These are phyloP conservation scores for Collichthys lucidus DNA, from an alignment of 2,113 vertebrate species.

Conservation along the genomic window DNA sequence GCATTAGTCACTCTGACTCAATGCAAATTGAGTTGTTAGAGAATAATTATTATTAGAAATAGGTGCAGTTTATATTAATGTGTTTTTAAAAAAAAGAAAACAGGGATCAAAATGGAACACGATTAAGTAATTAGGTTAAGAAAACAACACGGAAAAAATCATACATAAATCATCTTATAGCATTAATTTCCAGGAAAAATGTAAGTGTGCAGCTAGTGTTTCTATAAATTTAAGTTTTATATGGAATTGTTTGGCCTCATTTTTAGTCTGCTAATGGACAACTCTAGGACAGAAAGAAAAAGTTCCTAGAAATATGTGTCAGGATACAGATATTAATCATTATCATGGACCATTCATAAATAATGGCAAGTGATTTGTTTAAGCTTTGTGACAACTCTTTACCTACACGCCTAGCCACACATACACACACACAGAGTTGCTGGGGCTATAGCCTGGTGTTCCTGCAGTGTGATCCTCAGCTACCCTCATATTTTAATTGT, in stretches of 20 bases:
- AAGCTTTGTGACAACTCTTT: constrained; percentile 24
- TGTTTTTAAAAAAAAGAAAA: background rate
- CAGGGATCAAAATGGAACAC: background rate
- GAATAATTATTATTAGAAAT: background rate
- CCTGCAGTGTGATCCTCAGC: constrained; percentile 41
- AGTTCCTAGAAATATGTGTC: background rate
- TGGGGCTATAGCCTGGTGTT: constrained; percentile 14
- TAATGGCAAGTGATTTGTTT: constrained; percentile 17
- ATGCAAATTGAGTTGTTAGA: constrained; percentile 16
- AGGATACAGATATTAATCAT: constrained; percentile 2
- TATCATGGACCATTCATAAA: constrained; percentile 24
- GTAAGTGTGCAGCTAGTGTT: background rate
- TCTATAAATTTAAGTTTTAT: background rate
- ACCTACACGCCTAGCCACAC: constrained; percentile 4
- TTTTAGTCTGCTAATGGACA: background rate
- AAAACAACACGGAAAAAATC: background rate
- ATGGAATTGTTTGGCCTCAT: background rate
- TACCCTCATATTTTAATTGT: constrained; percentile 87
- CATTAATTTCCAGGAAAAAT: background rate
- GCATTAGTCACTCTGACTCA: constrained; percentile 11
- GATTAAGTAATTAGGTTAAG: background rate
- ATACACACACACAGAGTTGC: constrained; percentile 18
- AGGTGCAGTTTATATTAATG: background rate
- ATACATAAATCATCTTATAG: background rate
- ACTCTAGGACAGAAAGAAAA: background rate